Evolutionary conservation across 2,888 invertebrate genomes (phyloP).

Genomic region (Macropis europaea): DNA sequence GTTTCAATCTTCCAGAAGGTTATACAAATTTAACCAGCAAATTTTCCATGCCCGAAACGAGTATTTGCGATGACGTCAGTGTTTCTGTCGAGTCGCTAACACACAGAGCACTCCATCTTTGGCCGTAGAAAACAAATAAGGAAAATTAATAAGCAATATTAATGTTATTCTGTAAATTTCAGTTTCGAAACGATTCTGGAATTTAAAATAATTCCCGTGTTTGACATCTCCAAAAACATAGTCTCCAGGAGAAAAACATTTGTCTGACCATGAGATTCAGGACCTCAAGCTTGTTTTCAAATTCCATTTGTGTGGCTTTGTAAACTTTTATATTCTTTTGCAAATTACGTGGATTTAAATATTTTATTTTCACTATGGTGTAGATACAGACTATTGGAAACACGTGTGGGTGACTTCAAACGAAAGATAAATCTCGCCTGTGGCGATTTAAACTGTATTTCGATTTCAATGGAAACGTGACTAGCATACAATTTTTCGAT

Average conservation of each 20-base stretch:
- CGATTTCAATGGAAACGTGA: conserved; percentile 34
- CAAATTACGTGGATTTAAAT: too few relatives aligned
- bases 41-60: neutral
- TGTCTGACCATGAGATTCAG: too few relatives aligned
- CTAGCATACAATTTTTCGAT: conserved; percentile 2
- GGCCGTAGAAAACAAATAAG: neutral
- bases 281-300: too few relatives aligned
- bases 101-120: neutral
- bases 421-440: conserved; percentile 23
- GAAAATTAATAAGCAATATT: too few relatives aligned
- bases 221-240: too few relatives aligned
- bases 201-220: too few relatives aligned
- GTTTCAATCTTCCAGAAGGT: neutral
- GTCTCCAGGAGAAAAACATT: too few relatives aligned
- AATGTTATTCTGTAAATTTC: too few relatives aligned
- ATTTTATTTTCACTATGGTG: neutral
- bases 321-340: too few relatives aligned
- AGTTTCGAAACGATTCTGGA: too few relatives aligned
- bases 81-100: neutral
- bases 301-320: too few relatives aligned
- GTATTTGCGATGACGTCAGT: neutral
- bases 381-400: neutral
- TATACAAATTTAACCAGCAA: neutral
- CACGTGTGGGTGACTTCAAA: too few relatives aligned
- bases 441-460: conserved; percentile 20